phyloP scores from a whole-genome alignment of 2,888 invertebrate species.

The Myopa testacea region DNA sequence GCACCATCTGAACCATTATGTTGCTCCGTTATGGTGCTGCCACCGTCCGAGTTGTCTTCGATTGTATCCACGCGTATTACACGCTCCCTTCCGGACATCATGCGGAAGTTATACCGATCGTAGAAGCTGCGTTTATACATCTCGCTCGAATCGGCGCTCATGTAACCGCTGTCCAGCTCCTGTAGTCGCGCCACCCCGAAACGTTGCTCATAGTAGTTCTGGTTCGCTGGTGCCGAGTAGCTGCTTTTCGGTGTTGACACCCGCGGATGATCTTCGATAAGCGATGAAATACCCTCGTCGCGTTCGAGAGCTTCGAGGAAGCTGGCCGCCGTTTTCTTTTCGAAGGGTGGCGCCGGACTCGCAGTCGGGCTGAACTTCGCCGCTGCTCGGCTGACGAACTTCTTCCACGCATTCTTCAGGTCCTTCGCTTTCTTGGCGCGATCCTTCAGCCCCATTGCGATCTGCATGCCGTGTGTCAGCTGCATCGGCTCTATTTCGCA shows the following conservation, averaged over 20 bases:
- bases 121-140: conserved; percentile 71
- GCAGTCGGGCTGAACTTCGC: conserved; percentile 67
- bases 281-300: conserved; percentile 66
- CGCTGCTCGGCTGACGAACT: conserved; percentile 67
- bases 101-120: conserved; percentile 67
- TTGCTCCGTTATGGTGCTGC: conserved; percentile 48
- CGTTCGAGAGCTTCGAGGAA: conserved; percentile 59
- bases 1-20: conserved; percentile 29
- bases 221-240: conserved; percentile 56
- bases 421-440: conserved; percentile 68
- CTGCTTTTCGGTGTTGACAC: conserved; percentile 55
- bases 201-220: conserved; percentile 63
- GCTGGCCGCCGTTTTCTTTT: conserved; percentile 54
- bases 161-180: conserved; percentile 84
- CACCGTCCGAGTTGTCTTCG: conserved; percentile 61
- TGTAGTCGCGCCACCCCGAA: conserved; percentile 66
- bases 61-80: conserved; percentile 65
- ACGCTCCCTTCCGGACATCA: conserved; percentile 60
- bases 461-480: conserved; percentile 68
- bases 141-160: conserved; percentile 83
- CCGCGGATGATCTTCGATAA: conserved; percentile 60
- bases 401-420: conserved; percentile 68
- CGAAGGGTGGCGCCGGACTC: conserved; percentile 63
- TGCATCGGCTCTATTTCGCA: conserved; percentile 66
- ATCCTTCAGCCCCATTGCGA: conserved; percentile 67